Evolutionary conservation across 2,888 invertebrate species (phyloP).

Genomic region (Mythimna vitellina): DNA sequence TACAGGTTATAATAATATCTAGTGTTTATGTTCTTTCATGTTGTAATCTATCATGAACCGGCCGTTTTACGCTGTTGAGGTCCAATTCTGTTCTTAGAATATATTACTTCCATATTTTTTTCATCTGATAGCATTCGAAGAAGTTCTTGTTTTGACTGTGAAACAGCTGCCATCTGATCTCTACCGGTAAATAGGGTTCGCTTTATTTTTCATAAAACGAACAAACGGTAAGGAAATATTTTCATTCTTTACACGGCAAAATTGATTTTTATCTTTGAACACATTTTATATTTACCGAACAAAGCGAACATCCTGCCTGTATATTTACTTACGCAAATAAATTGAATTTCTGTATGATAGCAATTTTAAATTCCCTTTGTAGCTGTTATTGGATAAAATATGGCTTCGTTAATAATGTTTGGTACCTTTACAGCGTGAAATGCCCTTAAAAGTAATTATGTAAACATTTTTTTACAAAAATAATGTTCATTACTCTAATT

Average conservation of each 20-base stretch:
- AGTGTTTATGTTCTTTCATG: too few relatives aligned
- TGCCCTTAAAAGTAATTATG: constrained; percentile 24
- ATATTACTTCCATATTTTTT: background rate
- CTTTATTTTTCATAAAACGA: constrained; percentile 2
- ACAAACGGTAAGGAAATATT: background rate
- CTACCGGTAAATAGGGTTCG: background rate
- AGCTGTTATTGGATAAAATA: constrained; percentile 56
- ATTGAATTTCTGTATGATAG: constrained; percentile 65
- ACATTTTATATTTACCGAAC: constrained; percentile 50
- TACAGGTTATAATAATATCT: too few relatives aligned
- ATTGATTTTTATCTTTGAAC: constrained; percentile 44
- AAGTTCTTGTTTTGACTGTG: background rate
- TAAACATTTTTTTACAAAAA: background rate
- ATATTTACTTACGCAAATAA: constrained; percentile 61
- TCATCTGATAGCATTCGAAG: background rate
- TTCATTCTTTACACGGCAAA: constrained; percentile 11
- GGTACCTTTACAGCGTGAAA: constrained; percentile 15
- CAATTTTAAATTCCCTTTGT: constrained; percentile 64
- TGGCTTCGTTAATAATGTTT: constrained; percentile 34
- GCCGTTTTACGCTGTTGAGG: too few relatives aligned
- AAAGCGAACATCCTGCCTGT: constrained; percentile 52
- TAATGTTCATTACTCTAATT: constrained; percentile 7
- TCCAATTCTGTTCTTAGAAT: background rate
- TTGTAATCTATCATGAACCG: too few relatives aligned
- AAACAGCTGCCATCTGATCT: constrained; percentile 6